phyloP scores from a whole-genome alignment of 2,888 invertebrate genomes.

The Tipula vernalis region DNA sequence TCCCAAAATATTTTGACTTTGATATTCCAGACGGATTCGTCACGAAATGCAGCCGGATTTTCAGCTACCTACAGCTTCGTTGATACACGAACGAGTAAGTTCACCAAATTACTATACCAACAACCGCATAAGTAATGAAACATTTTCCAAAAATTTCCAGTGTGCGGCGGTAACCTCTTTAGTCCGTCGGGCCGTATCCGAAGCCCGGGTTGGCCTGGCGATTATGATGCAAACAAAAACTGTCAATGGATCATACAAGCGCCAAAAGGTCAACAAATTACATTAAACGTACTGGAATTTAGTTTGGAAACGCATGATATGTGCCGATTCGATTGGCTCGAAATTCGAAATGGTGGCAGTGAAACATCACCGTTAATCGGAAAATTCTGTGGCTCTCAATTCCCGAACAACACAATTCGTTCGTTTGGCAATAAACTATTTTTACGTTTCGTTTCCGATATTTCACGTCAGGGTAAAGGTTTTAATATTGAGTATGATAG shows the following conservation, averaged over 20 bases:
- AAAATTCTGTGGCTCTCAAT: constrained; percentile 57
- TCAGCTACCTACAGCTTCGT: constrained; percentile 54
- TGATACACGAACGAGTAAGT: constrained; percentile 41
- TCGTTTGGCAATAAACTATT: constrained; percentile 66
- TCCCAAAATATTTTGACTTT: constrained; percentile 56
- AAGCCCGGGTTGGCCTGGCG: constrained; percentile 66
- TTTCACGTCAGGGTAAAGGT: constrained; percentile 46
- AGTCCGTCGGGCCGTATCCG: constrained; percentile 53
- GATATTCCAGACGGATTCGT: constrained; percentile 51
- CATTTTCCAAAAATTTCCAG: constrained; percentile 27
- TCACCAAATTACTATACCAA: neutral
- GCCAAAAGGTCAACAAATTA: constrained; percentile 56
- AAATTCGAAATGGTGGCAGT: constrained; percentile 72
- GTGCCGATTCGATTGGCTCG: constrained; percentile 57
- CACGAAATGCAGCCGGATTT: constrained; percentile 52
- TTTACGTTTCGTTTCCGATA: constrained; percentile 65
- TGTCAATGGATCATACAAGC: constrained; percentile 75
- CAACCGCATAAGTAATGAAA: neutral
- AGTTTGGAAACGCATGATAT: constrained; percentile 43
- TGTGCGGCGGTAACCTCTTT: constrained; percentile 61
- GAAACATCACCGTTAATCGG: constrained; percentile 62
- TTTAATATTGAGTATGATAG: constrained; percentile 63
- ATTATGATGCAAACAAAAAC: constrained; percentile 54
- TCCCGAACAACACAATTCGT: constrained; percentile 32
- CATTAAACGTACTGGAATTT: constrained; percentile 51